phyloP scores from a whole-genome alignment of 2,888 invertebrate genomes.

The Nymphalis urticae region DNA sequence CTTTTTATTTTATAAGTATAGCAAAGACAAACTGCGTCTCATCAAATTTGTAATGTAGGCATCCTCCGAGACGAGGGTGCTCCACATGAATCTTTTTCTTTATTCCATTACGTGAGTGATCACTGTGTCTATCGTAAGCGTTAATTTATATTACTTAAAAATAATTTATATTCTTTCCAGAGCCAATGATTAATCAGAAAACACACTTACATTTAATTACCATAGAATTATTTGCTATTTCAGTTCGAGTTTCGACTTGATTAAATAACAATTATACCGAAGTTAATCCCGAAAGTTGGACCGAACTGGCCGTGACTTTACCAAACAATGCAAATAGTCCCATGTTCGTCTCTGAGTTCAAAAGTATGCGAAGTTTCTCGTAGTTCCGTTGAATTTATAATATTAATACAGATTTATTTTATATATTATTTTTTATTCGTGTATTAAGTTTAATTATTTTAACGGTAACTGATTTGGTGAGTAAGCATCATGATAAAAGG shows the following conservation, averaged over 20 bases:
- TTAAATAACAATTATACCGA: conserved; percentile 34
- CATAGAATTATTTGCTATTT: conserved; percentile 13
- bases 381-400: conserved; percentile 30
- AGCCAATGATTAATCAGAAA: not conserved
- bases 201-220: not conserved
- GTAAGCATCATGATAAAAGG: too few relatives aligned
- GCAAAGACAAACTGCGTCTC: too few relatives aligned
- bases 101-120: too few relatives aligned
- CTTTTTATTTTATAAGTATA: too few relatives aligned
- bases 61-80: too few relatives aligned
- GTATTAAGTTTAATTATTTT: too few relatives aligned
- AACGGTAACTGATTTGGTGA: too few relatives aligned
- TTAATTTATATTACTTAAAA: not conserved
- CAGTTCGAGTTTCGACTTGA: conserved; percentile 23
- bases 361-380: conserved; percentile 26
- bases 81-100: too few relatives aligned
- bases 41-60: too few relatives aligned
- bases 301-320: conserved; percentile 22
- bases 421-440: not conserved
- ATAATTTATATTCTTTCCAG: not conserved
- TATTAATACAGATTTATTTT: conserved; percentile 15
- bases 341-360: conserved; percentile 31
- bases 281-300: conserved; percentile 26
- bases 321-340: conserved; percentile 36
- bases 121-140: too few relatives aligned